phyloP scores from a whole-genome alignment of 2,888 invertebrate species.

The Lycocerus yunnanus region DNA sequence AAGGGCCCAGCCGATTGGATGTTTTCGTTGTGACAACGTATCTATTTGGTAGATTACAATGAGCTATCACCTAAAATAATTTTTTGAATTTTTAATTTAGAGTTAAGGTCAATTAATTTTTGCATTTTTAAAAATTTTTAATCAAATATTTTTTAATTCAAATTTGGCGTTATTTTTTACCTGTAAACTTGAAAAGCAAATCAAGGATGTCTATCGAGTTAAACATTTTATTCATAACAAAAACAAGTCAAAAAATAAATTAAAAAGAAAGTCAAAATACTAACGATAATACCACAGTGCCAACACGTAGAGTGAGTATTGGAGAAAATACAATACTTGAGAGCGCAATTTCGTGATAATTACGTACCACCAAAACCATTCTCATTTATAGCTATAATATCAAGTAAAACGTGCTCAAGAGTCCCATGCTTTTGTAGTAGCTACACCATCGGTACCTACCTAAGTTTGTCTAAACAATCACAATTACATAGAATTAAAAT shows the following conservation, averaged over 20 bases:
- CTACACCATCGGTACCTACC: neutral
- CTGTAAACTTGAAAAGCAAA: neutral
- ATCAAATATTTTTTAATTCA: too few relatives aligned
- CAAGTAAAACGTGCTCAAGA: neutral
- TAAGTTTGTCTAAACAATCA: neutral
- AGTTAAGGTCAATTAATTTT: too few relatives aligned
- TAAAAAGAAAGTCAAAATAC: neutral
- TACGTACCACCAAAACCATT: neutral
- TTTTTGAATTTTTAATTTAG: too few relatives aligned
- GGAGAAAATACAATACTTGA: too few relatives aligned
- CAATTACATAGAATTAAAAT: neutral
- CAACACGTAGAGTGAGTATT: neutral
- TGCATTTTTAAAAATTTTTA: too few relatives aligned
- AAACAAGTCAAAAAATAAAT: neutral
- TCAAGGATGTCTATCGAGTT: neutral
- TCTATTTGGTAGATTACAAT: too few relatives aligned
- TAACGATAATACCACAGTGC: neutral
- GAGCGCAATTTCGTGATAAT: neutral
- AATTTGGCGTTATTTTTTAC: too few relatives aligned
- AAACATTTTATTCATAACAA: neutral
- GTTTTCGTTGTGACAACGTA: too few relatives aligned
- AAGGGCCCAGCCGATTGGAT: too few relatives aligned
- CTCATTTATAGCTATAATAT: neutral
- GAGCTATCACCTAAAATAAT: too few relatives aligned
- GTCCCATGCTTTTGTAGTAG: neutral